Evolutionary conservation across 2,113 vertebrate genomes (phyloP).

Genomic region (Proterorhinus semilunaris): DNA sequence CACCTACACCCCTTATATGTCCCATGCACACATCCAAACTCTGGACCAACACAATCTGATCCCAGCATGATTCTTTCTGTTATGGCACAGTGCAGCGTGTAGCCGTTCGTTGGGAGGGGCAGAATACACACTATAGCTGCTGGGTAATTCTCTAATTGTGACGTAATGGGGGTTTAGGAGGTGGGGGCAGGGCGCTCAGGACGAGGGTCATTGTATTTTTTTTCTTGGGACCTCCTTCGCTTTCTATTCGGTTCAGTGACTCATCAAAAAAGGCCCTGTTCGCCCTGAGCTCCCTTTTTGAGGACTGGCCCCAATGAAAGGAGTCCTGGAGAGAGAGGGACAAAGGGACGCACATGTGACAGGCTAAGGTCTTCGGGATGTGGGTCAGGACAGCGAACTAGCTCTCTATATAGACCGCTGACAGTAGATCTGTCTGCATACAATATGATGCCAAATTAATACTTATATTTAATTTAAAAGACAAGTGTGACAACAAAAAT

Average conservation of each 20-base stretch:
- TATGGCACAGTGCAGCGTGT: slow-evolving; percentile 34
- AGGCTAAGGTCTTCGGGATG: slow-evolving; percentile 62
- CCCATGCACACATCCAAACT: slow-evolving; percentile 48
- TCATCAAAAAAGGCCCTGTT: slow-evolving; percentile 59
- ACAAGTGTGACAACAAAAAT: too few species aligned
- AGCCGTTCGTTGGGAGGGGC: slow-evolving; percentile 27
- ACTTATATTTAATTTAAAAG: not conserved
- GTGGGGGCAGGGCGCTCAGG: slow-evolving; percentile 2
- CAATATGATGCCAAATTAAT: slow-evolving; percentile 1
- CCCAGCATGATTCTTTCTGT: slow-evolving; percentile 40
- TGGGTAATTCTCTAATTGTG: slow-evolving; percentile 23
- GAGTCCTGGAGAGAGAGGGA: slow-evolving; percentile 48
- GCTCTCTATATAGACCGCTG: slow-evolving; percentile 43
- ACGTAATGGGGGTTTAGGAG: slow-evolving; percentile 46
- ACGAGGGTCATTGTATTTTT: slow-evolving; percentile 46
- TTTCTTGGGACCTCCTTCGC: slow-evolving; percentile 45
- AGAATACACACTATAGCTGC: slow-evolving; percentile 19
- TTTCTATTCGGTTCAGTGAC: slow-evolving; percentile 69
- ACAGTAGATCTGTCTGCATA: slow-evolving; percentile 31
- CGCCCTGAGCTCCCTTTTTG: slow-evolving; percentile 32
- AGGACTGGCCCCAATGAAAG: slow-evolving; percentile 55
- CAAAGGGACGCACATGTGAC: slow-evolving; percentile 65
- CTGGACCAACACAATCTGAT: slow-evolving; percentile 28
- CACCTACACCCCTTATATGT: slow-evolving; percentile 29
- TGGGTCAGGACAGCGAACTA: slow-evolving; percentile 65